Percentiles rank a stretch among this genome's conserved stretches.
phyloP scores from a whole-genome alignment of 1,140 invertebrate genomes.

The Onthophagus taurus region DNA sequence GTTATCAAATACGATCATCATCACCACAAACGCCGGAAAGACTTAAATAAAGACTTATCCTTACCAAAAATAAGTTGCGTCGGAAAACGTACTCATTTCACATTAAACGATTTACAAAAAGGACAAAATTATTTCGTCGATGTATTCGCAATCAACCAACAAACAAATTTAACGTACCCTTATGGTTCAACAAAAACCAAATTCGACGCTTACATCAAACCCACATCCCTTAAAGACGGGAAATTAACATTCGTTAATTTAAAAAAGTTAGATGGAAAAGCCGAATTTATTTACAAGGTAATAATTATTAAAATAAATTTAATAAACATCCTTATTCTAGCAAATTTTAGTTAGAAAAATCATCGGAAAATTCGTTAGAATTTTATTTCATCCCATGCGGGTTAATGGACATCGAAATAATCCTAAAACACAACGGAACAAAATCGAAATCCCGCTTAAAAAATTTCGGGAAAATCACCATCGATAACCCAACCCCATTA shows the following conservation, averaged over 20 bases:
- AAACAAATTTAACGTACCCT: conserved; percentile 38
- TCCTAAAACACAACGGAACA: conserved; percentile 22
- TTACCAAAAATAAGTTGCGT: conserved; percentile 40
- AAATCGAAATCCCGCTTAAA: conserved; percentile 26
- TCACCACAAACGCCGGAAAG: conserved; percentile 7
- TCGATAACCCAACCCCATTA: conserved; percentile 23
- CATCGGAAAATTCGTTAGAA: conserved; percentile 26
- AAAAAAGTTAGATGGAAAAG: conserved; percentile 34
- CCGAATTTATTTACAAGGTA: conserved; percentile 37
- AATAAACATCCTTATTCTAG: neutral
- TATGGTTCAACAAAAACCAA: conserved; percentile 32
- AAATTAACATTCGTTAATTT: conserved; percentile 33
- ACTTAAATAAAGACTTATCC: neutral
- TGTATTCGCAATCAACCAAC: conserved; percentile 38
- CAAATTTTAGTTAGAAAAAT: conserved; percentile 25
- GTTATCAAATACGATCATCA: conserved; percentile 4
- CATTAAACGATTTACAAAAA: conserved; percentile 44
- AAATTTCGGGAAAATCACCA: conserved; percentile 32
- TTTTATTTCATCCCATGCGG: conserved; percentile 41
- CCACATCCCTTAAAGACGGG: conserved; percentile 33
- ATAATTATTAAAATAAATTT: conserved; percentile 2
- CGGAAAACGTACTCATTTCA: conserved; percentile 44
- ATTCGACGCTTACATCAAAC: conserved; percentile 31
- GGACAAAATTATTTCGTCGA: conserved; percentile 41
- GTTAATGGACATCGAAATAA: conserved; percentile 33